Evolutionary conservation across 2,888 invertebrate species (phyloP), one percentile per base, ranked within the genome.

Genomic region (Campaea margaritaria): DNA sequence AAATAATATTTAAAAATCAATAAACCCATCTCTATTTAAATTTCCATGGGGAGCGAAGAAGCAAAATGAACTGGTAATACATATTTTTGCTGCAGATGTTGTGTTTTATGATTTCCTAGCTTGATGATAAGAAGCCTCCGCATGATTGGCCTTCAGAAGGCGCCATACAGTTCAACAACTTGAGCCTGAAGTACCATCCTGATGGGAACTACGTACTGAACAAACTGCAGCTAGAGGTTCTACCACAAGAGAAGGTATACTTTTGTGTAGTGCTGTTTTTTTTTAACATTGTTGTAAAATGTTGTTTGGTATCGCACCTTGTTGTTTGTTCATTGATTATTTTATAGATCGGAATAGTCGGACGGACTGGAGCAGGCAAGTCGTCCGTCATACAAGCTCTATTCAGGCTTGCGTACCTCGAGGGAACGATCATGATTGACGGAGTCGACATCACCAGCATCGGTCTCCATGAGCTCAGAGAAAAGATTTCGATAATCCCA

Each of bases 371-470:
- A 0, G 95, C 95, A 0, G 95, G 95, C 0, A 95, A 96, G 75
- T 95, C 95, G 0, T 95, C 96, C 0, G 85, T 96, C 44, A 94
- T 96, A 49, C 93, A 94, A 62, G 94, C 95, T 7, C 78, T 96
- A 55, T 96, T 96, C 67, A 78, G 93, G 63, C 73, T 96, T 60
- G 95, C 95, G 0, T 94, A 94, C 69, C 75, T 94, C 21, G 94
- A 94, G 44, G 97, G 97, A 0, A 83, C 83, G 0, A 94, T 97
- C 46, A 75, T 86, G 4, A 96, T 97, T 48, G 97, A 97, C 76
- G 94, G 91, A n/a, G 69, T 96, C 0, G 93, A 94, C 49, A 94
- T 94, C 2, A 80, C 86, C 0, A 80, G 81, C 0, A 91, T 97
- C 28, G 94, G 94, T 10, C 78, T 95, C 15, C 93, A 94, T 51